A percentile compares a stretch with the other conserved stretches of the same genome.
Conservation (phyloP, 2,888 invertebrate genomes). For the Drosophila pullipes region DNA sequence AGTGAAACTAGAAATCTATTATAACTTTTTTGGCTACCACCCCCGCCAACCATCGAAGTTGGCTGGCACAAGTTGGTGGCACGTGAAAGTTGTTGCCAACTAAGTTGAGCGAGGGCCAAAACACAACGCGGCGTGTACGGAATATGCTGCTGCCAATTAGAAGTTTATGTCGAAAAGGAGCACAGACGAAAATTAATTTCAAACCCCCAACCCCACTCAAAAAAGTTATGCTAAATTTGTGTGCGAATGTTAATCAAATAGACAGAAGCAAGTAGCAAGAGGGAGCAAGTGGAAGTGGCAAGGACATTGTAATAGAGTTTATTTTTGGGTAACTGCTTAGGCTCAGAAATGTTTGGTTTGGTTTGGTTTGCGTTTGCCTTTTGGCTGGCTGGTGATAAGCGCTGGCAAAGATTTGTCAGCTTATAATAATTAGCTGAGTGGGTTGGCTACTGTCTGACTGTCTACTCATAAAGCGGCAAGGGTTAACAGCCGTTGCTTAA, state of each 20-base stretch:
- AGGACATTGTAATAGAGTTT: conserved; percentile 36
- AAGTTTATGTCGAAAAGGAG: conserved; percentile 66
- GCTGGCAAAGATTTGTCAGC: conserved; percentile 62
- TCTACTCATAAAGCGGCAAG: conserved; percentile 17
- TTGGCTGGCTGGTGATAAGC: conserved; percentile 52
- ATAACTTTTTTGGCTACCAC: conserved; percentile 62
- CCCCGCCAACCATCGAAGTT: conserved; percentile 46
- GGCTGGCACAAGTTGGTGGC: conserved; percentile 4
- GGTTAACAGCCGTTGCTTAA: conserved; percentile 10
- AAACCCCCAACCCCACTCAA: conserved; percentile 1
- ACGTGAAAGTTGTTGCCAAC: conserved; percentile 35
- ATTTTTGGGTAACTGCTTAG: conserved; percentile 27
- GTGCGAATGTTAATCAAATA: conserved; percentile 75
- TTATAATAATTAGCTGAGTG: conserved; percentile 74
- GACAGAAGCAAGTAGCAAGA: conserved; percentile 26
- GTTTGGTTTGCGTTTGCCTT: conserved; percentile 31
- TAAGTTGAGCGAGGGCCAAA: conserved; percentile 33
- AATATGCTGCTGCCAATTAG: conserved; percentile 78
- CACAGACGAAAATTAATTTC: conserved; percentile 69
- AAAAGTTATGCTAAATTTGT: conserved; percentile 69
- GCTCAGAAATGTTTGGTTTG: conserved; percentile 21
- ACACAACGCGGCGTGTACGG: conserved; percentile 56
- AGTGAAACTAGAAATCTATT: conserved; percentile 77
- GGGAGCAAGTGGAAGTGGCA: neutral
- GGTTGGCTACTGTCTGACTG: conserved; percentile 1